Evolutionary conservation across 2,888 invertebrate species (phyloP).

Genomic region (Heliconius hortense): DNA sequence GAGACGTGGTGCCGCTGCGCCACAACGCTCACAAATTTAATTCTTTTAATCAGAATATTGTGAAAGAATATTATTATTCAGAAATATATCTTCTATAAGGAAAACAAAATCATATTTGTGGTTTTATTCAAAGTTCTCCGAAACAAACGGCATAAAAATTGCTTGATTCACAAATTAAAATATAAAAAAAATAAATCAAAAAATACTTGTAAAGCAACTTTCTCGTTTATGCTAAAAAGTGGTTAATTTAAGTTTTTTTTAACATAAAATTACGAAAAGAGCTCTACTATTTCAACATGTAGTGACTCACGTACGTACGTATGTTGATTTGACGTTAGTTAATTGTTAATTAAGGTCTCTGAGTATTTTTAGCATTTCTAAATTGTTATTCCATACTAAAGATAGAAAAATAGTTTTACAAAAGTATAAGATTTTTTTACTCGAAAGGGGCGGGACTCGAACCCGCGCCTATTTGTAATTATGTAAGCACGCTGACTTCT

Average conservation of each 20-base stretch:
- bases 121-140: background rate
- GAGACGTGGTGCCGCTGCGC: no score
- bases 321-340: background rate
- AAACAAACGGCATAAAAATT: background rate
- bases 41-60: background rate
- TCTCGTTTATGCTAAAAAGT: background rate
- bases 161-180: background rate
- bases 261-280: slow-evolving; percentile 1
- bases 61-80: background rate
- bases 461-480: no score
- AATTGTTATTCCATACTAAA: no score
- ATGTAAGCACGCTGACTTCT: no score
- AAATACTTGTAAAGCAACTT: slow-evolving; percentile 2
- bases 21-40: background rate
- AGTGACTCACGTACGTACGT: background rate
- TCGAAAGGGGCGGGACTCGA: no score
- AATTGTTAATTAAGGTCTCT: background rate
- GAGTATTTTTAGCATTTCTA: background rate
- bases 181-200: background rate
- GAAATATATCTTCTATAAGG: background rate
- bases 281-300: slow-evolving; percentile 7
- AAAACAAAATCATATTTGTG: background rate
- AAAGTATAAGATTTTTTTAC: no score
- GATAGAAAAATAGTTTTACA: no score
- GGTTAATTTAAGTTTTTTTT: background rate